Conservation (phyloP, 2,888 invertebrate genomes). For the Tryphoninae sp. region DNA sequence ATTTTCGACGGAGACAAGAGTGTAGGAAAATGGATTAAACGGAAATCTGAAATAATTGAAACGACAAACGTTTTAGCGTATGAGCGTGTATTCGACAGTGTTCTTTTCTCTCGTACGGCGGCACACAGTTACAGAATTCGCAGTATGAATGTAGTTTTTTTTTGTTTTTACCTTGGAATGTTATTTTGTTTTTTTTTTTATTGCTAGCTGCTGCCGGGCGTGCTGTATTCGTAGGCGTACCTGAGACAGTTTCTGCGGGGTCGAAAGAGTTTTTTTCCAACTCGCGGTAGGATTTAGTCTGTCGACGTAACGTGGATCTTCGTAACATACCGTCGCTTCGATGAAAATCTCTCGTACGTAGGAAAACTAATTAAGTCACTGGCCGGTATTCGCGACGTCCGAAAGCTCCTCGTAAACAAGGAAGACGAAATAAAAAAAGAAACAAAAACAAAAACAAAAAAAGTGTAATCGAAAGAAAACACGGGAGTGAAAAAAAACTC, state of each 20-base stretch:
- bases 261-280: conserved; percentile 50
- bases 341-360: conserved; percentile 37
- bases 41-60: conserved; percentile 6
- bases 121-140: conserved; percentile 78
- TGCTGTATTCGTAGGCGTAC: conserved; percentile 69
- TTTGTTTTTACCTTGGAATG: conserved; percentile 59
- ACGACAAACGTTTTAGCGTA: conserved; percentile 72
- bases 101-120: conserved; percentile 75
- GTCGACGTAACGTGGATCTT: conserved; percentile 39
- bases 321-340: conserved; percentile 24
- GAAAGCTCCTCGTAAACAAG: conserved; percentile 31
- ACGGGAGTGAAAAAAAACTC: conserved; percentile 47
- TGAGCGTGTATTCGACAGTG: conserved; percentile 81
- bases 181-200: conserved; percentile 67
- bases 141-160: conserved; percentile 73
- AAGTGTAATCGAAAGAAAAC: background rate
- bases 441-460: background rate
- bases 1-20: background rate
- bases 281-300: conserved; percentile 24
- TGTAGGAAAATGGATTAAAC: conserved; percentile 3
- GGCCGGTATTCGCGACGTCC: conserved; percentile 43
- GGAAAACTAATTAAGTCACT: conserved; percentile 59
- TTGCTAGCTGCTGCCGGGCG: conserved; percentile 78
- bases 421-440: conserved; percentile 1
- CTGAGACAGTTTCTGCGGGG: conserved; percentile 35